Evolutionary conservation across 2,797 vertebrate species (phyloP).

Genomic region (Peromyscus attwateri): DNA sequence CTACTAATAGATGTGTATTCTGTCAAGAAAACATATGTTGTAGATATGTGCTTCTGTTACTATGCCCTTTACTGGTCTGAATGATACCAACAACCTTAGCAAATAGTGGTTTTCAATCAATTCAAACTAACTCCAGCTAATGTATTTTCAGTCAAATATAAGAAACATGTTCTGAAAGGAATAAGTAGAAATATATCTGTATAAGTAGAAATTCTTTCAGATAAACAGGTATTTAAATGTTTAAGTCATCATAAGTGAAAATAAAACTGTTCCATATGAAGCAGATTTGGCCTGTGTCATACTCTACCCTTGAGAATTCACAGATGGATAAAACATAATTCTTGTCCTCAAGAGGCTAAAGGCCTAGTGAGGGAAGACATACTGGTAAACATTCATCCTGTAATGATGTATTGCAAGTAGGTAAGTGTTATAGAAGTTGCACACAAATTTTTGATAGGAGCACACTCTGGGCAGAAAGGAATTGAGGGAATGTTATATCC

Average conservation of each 20-base stretch:
- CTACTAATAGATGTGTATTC: background rate
- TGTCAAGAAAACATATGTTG: background rate
- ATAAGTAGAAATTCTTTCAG: slow-evolving; percentile 2
- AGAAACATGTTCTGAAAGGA: background rate
- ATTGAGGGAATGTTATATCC: background rate
- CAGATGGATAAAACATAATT: slow-evolving; percentile 36
- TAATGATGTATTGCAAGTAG: background rate
- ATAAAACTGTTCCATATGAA: background rate
- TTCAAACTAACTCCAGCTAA: slow-evolving; percentile 43
- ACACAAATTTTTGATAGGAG: background rate
- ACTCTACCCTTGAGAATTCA: background rate
- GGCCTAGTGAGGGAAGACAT: background rate
- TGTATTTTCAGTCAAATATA: background rate
- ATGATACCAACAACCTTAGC: background rate
- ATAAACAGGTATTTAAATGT: slow-evolving; percentile 52
- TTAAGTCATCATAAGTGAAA: slow-evolving; percentile 43
- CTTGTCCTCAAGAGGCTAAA: background rate
- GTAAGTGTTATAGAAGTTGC: background rate
- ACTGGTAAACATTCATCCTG: background rate
- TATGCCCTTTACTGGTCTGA: background rate
- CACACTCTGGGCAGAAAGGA: slow-evolving; percentile 8
- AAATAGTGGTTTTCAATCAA: background rate
- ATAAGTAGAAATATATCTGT: background rate
- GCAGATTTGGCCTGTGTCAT: background rate
- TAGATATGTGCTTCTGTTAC: background rate